Evolutionary conservation across 1,140 invertebrate genomes (phyloP).

Genomic region (Latrodectus geometricus): DNA sequence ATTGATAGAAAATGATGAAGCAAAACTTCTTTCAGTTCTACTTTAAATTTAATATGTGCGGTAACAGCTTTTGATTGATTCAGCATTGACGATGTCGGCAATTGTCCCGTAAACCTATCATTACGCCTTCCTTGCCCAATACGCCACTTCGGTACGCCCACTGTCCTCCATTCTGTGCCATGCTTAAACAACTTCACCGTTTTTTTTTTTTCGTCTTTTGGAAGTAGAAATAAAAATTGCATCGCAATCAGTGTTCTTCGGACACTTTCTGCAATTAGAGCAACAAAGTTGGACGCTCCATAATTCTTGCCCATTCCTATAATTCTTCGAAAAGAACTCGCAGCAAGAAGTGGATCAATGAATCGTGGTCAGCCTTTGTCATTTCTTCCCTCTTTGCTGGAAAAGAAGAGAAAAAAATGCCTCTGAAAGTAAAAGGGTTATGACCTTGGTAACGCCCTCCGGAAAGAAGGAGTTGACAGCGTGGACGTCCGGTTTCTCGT

Average conservation of each 20-base stretch:
- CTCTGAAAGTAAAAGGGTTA: neutral
- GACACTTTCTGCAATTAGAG: conserved; percentile 26
- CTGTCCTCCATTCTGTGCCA: conserved; percentile 27
- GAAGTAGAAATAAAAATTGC: neutral
- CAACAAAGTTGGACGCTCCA: conserved; percentile 20
- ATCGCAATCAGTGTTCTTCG: neutral
- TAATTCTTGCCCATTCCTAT: conserved; percentile 22
- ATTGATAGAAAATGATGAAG: too few species aligned
- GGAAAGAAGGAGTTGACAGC: conserved; percentile 30
- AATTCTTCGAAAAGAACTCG: neutral
- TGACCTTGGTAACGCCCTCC: conserved; percentile 17
- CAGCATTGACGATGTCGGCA: neutral
- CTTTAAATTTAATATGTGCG: too few species aligned
- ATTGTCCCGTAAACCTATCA: conserved; percentile 5
- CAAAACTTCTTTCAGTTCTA: too few species aligned
- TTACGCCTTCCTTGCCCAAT: neutral
- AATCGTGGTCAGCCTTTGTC: neutral
- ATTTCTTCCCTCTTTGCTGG: neutral
- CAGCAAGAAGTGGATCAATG: neutral
- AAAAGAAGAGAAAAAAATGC: neutral
- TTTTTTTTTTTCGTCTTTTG: neutral
- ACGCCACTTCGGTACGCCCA: neutral
- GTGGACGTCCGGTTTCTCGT: neutral
- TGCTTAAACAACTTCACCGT: conserved; percentile 8
- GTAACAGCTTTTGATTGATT: too few species aligned